Evolutionary conservation across 2,113 vertebrate genomes (phyloP).

Genomic region (Onychostruthus taczanowskii): DNA sequence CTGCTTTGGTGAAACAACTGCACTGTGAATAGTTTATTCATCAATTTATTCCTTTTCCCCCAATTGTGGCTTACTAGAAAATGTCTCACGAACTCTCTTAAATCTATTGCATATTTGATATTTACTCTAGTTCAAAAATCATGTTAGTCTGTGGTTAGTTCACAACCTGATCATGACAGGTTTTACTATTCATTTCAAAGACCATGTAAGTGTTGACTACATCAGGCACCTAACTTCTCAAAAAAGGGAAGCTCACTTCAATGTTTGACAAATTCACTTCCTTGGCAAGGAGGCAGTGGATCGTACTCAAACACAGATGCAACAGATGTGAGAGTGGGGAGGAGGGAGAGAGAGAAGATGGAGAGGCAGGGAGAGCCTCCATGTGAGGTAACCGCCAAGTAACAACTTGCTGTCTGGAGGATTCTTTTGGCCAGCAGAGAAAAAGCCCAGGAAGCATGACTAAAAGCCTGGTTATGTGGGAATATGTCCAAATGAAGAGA

Average conservation of each 20-base stretch:
- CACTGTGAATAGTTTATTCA: not conserved
- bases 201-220: not conserved
- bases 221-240: not conserved
- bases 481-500: not conserved
- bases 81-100: not conserved
- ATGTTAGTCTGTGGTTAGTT: not conserved
- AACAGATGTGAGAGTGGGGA: not conserved
- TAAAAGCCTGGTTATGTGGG: not conserved
- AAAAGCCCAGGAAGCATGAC: not conserved
- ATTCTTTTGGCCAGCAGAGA: not conserved
- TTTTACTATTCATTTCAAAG: not conserved
- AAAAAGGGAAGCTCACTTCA: not conserved
- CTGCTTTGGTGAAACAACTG: not conserved
- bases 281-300: not conserved
- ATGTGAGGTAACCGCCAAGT: not conserved
- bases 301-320: not conserved
- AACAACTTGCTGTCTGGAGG: not conserved
- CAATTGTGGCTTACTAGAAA: not conserved
- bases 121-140: not conserved
- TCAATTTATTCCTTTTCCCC: not conserved
- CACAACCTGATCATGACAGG: not conserved
- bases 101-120: not conserved
- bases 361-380: not conserved
- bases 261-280: not conserved
- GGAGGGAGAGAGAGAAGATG: accelerated